Evolutionary conservation across 2,797 vertebrate genomes (phyloP).

Genomic region (Jordanella pulchra): DNA sequence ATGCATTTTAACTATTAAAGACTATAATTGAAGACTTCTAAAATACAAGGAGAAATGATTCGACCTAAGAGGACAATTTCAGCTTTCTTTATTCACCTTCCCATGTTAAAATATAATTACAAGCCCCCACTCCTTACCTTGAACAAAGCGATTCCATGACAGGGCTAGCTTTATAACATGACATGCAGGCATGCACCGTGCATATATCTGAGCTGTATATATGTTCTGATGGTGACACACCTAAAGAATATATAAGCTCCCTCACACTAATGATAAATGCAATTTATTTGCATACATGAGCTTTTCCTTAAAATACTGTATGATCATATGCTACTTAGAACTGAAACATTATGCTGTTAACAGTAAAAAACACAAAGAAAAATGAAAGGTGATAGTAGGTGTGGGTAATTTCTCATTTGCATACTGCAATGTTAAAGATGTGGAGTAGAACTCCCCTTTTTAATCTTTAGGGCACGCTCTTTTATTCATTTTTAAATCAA

Average conservation of each 20-base stretch:
- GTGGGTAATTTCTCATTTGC: slow-evolving; percentile 36
- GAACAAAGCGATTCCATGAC: slow-evolving; percentile 37
- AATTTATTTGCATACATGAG: not conserved
- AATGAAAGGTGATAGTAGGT: slow-evolving; percentile 31
- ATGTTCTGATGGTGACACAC: slow-evolving; percentile 52
- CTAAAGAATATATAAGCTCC: slow-evolving; percentile 43
- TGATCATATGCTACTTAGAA: slow-evolving; percentile 3
- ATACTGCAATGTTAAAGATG: slow-evolving; percentile 34
- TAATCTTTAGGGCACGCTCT: slow-evolving; percentile 48
- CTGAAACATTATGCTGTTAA: not conserved
- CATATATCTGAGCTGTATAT: slow-evolving; percentile 53
- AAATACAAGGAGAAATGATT: not conserved
- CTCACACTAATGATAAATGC: slow-evolving; percentile 27
- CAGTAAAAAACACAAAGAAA: slow-evolving; percentile 29
- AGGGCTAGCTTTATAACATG: slow-evolving; percentile 41
- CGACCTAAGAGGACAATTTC: slow-evolving; percentile 18
- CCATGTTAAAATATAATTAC: slow-evolving; percentile 7
- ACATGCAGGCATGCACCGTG: slow-evolving; percentile 50
- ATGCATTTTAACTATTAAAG: not conserved
- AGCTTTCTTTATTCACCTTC: slow-evolving; percentile 19
- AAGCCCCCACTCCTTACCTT: slow-evolving; percentile 53
- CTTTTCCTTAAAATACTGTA: not conserved
- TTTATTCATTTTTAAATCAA: slow-evolving; percentile 68
- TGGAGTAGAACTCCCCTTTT: slow-evolving; percentile 44
- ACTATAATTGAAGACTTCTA: not conserved